Conservation (phyloP, 2,888 invertebrate species). For the Nephrotoma flavescens region DNA sequence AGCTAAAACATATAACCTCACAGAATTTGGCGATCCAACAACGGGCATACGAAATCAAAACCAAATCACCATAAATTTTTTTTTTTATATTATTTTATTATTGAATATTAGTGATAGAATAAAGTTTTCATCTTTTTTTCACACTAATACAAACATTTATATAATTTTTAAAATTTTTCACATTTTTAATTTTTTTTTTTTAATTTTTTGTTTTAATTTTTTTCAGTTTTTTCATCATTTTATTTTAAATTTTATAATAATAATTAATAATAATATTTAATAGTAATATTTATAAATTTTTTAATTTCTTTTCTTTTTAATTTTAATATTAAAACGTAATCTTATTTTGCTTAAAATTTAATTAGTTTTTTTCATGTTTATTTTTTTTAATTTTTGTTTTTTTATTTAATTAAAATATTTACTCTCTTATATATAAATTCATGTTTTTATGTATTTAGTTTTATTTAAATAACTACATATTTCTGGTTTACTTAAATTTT, state of each 20-base stretch:
- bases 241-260: not conserved
- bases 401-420: not conserved
- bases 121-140: not conserved
- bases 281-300: slow-evolving; percentile 1
- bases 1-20: no score
- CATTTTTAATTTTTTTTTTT: not conserved
- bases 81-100: slow-evolving; percentile 2
- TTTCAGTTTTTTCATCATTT: not conserved
- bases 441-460: not conserved
- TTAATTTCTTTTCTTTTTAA: not conserved
- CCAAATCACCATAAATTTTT: not conserved
- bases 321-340: slow-evolving; percentile 1
- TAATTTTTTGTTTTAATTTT: not conserved
- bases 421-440: not conserved
- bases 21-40: no score
- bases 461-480: not conserved
- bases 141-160: slow-evolving; percentile 4
- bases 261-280: slow-evolving; percentile 1
- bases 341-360: not conserved
- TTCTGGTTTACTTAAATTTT: not conserved
- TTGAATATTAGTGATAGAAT: slow-evolving; percentile 4
- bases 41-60: no score
- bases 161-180: slow-evolving; percentile 1
- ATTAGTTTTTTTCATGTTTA: not conserved
- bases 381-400: not conserved